These are phyloP conservation scores for Oreochromis tanganicae DNA, from an alignment of 2,113 vertebrate genomes.

Conservation along the genomic window DNA sequence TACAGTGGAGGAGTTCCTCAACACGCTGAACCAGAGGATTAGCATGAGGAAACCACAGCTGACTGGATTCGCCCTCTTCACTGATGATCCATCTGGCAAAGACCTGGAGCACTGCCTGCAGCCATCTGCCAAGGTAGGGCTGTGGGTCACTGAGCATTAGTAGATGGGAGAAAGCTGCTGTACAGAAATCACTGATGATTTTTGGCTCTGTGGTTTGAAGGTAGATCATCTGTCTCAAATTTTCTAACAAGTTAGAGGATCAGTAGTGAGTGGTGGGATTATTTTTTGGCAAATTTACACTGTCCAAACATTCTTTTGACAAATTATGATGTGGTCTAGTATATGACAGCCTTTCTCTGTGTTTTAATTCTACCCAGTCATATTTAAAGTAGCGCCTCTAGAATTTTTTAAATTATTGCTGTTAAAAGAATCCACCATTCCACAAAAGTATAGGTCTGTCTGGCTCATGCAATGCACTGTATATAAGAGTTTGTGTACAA, in stretches of 20 bases:
- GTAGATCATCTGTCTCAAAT: neutral
- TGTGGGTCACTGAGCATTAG: neutral
- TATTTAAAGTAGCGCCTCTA: neutral
- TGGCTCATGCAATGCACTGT: neutral
- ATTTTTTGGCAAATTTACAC: neutral
- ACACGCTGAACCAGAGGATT: constrained; percentile 80
- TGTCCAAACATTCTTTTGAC: neutral
- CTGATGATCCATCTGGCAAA: constrained; percentile 83
- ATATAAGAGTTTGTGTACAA: neutral
- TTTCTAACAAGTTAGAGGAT: neutral
- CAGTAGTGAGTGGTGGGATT: neutral
- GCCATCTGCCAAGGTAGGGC: constrained; percentile 76
- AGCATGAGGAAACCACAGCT: constrained; percentile 79
- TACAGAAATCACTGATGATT: neutral
- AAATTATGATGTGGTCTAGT: neutral
- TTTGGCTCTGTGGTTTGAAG: neutral
- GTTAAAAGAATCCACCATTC: neutral
- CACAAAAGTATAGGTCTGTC: neutral
- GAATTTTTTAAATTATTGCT: neutral
- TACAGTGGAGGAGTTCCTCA: constrained; percentile 84
- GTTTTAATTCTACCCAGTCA: neutral
- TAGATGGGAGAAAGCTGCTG: neutral
- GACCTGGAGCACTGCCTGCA: constrained; percentile 84
- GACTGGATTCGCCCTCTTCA: constrained; percentile 82
- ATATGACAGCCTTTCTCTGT: neutral